Percentiles rank a stretch among this genome's conserved stretches.
Conservation (phyloP, 2,797 vertebrate genomes). For the Columba guinea region DNA sequence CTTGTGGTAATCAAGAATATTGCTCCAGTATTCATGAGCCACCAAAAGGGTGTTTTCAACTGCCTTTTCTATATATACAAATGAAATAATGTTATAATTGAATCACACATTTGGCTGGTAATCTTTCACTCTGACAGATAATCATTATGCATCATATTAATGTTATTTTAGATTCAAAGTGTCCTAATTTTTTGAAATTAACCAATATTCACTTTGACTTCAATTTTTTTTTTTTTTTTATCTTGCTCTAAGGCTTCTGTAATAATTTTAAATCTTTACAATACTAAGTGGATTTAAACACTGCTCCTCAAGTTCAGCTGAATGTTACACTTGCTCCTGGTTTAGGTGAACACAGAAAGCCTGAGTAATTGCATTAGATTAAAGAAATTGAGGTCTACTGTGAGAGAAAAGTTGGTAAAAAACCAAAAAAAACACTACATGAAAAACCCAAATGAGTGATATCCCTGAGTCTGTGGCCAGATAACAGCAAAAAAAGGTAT, state of each 20-base stretch:
- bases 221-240: neutral
- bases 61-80: neutral
- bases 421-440: too few species aligned
- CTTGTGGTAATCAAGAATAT: slow-evolving; percentile 47
- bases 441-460: neutral
- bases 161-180: neutral
- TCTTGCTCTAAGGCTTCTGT: neutral
- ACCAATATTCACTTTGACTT: neutral
- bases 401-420: neutral
- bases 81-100: neutral
- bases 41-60: neutral
- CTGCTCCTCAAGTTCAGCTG: neutral
- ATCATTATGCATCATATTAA: neutral
- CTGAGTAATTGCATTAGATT: neutral
- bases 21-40: neutral
- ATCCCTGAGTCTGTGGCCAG: neutral
- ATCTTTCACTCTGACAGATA: neutral
- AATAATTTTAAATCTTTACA: neutral
- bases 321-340: neutral
- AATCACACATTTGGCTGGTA: neutral
- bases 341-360: neutral
- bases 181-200: neutral
- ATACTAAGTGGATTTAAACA: neutral
- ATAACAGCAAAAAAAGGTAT: neutral
- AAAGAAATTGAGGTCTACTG: neutral